Evolutionary conservation across 2,888 invertebrate genomes (phyloP).

Genomic region (Drosophila subquinaria): DNA sequence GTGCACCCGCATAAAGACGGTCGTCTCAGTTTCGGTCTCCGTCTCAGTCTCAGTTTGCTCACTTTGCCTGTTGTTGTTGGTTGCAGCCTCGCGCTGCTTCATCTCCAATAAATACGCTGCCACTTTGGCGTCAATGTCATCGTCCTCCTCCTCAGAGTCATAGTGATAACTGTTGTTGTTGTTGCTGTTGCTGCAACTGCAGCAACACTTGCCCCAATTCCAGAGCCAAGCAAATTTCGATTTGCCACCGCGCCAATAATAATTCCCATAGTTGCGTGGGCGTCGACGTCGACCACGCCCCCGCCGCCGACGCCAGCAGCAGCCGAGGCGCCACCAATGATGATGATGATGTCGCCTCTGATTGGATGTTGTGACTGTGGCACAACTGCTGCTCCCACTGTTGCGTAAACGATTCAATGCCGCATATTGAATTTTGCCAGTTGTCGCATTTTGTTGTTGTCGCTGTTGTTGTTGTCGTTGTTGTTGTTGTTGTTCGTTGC

Average conservation of each 20-base stretch:
- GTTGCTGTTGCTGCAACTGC: slow-evolving; percentile 51
- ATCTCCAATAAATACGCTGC: slow-evolving; percentile 82
- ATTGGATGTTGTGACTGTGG: slow-evolving; percentile 9
- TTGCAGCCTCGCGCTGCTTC: slow-evolving; percentile 68
- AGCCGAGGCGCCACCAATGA: slow-evolving; percentile 38
- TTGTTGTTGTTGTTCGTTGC: slow-evolving; percentile 1
- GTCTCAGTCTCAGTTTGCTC: slow-evolving; percentile 42
- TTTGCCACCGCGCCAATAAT: slow-evolving; percentile 54
- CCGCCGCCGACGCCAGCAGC: slow-evolving; percentile 36
- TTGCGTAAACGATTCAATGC: slow-evolving; percentile 79
- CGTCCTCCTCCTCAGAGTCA: slow-evolving; percentile 77
- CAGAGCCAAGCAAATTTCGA: slow-evolving; percentile 26
- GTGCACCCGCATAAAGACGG: slow-evolving; percentile 11
- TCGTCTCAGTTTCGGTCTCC: slow-evolving; percentile 17
- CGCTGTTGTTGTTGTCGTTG: neutral
- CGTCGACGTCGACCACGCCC: slow-evolving; percentile 40
- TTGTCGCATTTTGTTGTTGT: slow-evolving; percentile 25
- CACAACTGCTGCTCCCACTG: slow-evolving; percentile 24
- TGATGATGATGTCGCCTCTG: slow-evolving; percentile 30
- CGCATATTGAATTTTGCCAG: slow-evolving; percentile 80
- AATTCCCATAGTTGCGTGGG: slow-evolving; percentile 42
- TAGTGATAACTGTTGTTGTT: slow-evolving; percentile 62
- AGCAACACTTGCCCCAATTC: slow-evolving; percentile 51
- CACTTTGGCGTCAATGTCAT: slow-evolving; percentile 84
- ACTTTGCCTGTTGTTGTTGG: slow-evolving; percentile 56